phyloP scores from a whole-genome alignment of 2,113 vertebrate species.

The Zosterops japonicus region DNA sequence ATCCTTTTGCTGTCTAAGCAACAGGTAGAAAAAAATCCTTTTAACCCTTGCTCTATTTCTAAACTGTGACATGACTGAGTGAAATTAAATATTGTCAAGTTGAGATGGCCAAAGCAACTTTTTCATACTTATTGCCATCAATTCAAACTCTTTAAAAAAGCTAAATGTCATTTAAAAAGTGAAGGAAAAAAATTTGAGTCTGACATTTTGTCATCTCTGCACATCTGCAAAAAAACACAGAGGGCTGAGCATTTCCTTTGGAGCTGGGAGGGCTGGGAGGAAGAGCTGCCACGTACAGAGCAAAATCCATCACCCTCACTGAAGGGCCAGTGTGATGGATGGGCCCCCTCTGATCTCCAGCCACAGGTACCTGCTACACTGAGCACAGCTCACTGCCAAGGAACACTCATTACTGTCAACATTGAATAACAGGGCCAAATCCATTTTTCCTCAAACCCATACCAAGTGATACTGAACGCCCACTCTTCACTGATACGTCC shows the following conservation, averaged over 20 bases:
- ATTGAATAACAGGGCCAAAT: neutral
- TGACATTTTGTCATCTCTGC: neutral
- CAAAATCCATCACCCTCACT: neutral
- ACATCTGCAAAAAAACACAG: neutral
- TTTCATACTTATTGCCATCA: neutral
- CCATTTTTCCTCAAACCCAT: rapidly evolving
- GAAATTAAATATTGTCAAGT: neutral
- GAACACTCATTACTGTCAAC: neutral
- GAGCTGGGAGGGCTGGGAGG: neutral
- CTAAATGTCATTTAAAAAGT: neutral
- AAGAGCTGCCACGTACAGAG: neutral
- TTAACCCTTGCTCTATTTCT: neutral
- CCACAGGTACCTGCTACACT: neutral
- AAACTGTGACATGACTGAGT: rapidly evolving
- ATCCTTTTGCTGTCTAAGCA: neutral
- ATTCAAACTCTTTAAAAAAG: neutral
- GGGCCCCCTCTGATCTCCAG: neutral
- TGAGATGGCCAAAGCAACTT: neutral
- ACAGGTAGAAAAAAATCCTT: neutral
- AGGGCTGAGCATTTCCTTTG: neutral
- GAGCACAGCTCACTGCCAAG: neutral
- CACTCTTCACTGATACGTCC: neutral
- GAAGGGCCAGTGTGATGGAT: neutral
- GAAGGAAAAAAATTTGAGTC: rapidly evolving
- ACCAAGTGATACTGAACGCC: neutral